Evolutionary conservation across 2,113 vertebrate species (phyloP), one percentile per base, ranked within the genome.

Genomic region (Varanus komodoensis): DNA sequence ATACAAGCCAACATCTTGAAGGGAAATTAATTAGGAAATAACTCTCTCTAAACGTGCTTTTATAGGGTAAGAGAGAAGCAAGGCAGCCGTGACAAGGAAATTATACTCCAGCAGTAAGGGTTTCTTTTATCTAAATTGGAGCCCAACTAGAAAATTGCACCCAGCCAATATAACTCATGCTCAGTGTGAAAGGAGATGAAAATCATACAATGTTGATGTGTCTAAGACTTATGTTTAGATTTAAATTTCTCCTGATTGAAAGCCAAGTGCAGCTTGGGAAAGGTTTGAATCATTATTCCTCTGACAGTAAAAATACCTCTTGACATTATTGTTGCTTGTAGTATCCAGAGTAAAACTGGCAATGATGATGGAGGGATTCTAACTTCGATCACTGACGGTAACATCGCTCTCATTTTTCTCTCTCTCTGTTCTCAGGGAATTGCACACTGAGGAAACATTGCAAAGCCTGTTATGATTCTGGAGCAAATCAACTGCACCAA

Each of bases 361-460:
- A 6, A 32, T 44, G 3, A 44, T 44, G 38, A 44, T 44, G 8
- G 57, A 19, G 38, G 38, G 61, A 4, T 73, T 38, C 68, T 19
- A 34, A 73, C 34, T 52, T n/a, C 27, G n/a, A 8, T 77, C 12
- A 44, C 25, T 68, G 21, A 48, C 34, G 61, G 52, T 32, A 34
- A 29, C 34, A 14, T 82, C n/a, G 32, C 15, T 32, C 38, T 44
- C 38, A 6, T 52, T 23, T 38, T 2, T 38, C 3, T 9, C n/a
- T 75, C 81, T 67, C 17, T 15, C 3, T 27, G 0, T 78, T 54
- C 23, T 90, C n/a, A 61, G 50, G 86, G 87, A 91, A 8, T 71
- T 19, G 87, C 86, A 19, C 75, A 83, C 8, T 12, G 50, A 14
- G 0, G 77, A 50, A 1, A 27, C 0, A 0, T 75, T 1, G 64